A percentile compares a stretch with the other conserved stretches of the same genome.
Conservation (phyloP, 2,797 vertebrate species). For the Parambassis ranga region DNA sequence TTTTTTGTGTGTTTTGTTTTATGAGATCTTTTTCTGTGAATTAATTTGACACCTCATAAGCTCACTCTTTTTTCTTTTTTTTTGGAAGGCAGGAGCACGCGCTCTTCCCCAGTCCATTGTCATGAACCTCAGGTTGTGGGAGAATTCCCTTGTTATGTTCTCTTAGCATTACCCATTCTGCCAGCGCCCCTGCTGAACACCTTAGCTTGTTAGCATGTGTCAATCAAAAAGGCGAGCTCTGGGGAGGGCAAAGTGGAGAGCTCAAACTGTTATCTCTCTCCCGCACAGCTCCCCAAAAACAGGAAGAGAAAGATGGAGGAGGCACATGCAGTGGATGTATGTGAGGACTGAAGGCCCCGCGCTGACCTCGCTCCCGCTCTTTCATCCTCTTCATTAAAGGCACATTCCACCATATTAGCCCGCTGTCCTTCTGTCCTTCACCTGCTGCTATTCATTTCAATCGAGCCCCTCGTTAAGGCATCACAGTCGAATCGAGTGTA, state of each 20-base stretch:
- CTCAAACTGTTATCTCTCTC: constrained; percentile 54
- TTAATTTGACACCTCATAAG: constrained; percentile 48
- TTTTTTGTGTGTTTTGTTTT: not conserved
- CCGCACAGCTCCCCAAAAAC: constrained; percentile 39
- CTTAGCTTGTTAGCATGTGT: constrained; percentile 79
- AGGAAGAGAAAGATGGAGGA: not conserved
- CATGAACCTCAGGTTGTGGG: constrained; percentile 36
- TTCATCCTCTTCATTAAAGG: constrained; percentile 73
- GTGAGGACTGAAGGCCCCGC: not conserved
- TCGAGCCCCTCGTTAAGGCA: constrained; percentile 54
- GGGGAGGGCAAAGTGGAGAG: constrained; percentile 58
- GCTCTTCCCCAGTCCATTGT: constrained; percentile 24
- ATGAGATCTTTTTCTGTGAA: not conserved
- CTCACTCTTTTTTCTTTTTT: constrained; percentile 26
- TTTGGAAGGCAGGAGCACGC: constrained; percentile 2
- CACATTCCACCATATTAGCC: constrained; percentile 52
- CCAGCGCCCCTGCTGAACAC: constrained; percentile 56
- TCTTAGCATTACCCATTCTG: constrained; percentile 60
- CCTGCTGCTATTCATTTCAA: constrained; percentile 67
- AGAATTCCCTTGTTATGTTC: constrained; percentile 64
- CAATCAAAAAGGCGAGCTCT: constrained; percentile 68
- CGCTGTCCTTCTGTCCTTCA: constrained; percentile 66
- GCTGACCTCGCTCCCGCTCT: constrained; percentile 29
- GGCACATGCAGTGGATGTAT: not conserved
- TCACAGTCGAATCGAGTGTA: constrained; percentile 19